Base-by-base conservation (phyloP, 2,888 invertebrate species). In the Drosophila conformis region DNA sequence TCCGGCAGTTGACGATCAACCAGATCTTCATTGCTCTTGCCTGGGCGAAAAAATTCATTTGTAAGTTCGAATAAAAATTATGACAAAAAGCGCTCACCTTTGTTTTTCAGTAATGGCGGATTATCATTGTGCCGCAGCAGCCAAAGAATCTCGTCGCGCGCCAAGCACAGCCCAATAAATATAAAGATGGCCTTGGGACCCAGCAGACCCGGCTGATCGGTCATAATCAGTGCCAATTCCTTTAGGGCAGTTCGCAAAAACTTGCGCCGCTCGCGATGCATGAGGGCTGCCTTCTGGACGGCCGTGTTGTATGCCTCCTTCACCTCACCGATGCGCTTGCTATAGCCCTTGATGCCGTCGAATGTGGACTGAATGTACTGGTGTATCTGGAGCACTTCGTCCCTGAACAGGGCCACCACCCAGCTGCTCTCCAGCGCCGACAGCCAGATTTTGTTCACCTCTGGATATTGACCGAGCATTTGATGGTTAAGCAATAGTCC, bases 121-220 rank as follows among this genome's bases (percentile, higher is more conserved):
- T 99, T 99, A 87, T 98, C 98, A 92, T 97, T 97, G 92, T 99
- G 99, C 0, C 99, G 95, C 52, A 99, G 93, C 54, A 99, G 94
- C 99, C 99, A 99, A 58, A 97, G 95, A 29, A 99, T 97, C 94
- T 99, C 99, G 94, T 99, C 99, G 85, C 99, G 95, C 0, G 99
- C 97, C 93, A 98, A 97, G 76, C 98, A 98, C 13, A 99, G 94
- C 0, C 98, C 99, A 95, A 99, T 99, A 91, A 99, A 98, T 79
- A 99, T 97, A 90, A 98, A 95, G 68, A 99, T 94, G 10, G 98
- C 98, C 94, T 99, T 99, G 1, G 99, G 99, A 0, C 99, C 99
- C 51, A 99, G 94, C 29, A 99, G 94, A 1, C 99, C 92, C 4
- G 99, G 99, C 92, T 99, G 99, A 93, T 99, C 99, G 21, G 99